These are phyloP conservation scores for Tangara arthus DNA, from an alignment of 2,797 vertebrate species.

Conservation along the genomic window DNA sequence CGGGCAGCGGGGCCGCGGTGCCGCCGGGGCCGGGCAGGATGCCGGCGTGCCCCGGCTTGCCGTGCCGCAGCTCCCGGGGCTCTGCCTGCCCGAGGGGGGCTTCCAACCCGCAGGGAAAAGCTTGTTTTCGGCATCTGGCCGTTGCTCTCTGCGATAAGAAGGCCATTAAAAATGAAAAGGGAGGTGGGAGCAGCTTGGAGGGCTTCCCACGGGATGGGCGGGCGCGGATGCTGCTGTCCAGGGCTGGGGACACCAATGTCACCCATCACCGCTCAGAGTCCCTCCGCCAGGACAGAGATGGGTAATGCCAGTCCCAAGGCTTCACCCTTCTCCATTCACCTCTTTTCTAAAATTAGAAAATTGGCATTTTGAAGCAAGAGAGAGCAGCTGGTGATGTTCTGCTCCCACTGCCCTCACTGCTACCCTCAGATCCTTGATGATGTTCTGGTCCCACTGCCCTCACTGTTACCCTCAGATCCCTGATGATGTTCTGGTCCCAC, in stretches of 20 bases:
- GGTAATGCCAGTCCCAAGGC: rapidly evolving
- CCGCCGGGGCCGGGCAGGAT: constrained; percentile 18
- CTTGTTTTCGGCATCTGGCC: constrained; percentile 78
- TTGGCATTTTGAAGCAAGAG: neutral
- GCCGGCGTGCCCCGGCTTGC: constrained; percentile 70
- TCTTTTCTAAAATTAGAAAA: neutral
- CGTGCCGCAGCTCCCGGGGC: constrained; percentile 60
- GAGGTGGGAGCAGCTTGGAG: neutral
- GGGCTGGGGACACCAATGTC: neutral
- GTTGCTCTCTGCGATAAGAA: neutral
- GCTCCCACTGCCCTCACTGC: neutral
- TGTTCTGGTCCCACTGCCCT: too few species aligned
- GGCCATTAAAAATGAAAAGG: neutral
- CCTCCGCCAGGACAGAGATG: neutral
- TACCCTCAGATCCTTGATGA: too few species aligned
- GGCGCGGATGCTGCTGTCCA: rapidly evolving
- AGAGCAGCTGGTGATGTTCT: neutral
- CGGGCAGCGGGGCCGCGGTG: constrained; percentile 49
- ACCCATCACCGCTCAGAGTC: neutral
- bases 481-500: neutral
- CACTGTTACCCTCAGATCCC: too few species aligned
- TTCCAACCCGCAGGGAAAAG: constrained; percentile 75
- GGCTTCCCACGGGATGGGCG: rapidly evolving
- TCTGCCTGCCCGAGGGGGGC: constrained; percentile 37
- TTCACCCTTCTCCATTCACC: neutral